phyloP scores from a whole-genome alignment of 2,113 vertebrate species.

The Propithecus coquereli region DNA sequence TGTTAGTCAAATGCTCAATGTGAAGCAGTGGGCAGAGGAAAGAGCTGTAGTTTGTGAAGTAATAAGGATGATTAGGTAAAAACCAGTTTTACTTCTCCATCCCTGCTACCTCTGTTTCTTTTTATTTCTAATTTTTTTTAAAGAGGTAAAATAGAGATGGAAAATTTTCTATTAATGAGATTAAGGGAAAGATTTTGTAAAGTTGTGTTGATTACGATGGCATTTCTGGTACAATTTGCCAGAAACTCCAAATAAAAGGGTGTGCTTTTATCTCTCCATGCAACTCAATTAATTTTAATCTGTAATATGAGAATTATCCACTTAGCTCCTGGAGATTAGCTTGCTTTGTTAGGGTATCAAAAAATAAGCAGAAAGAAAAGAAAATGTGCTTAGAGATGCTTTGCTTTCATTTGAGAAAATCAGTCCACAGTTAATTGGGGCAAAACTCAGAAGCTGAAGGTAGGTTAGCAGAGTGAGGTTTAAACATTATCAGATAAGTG shows the following conservation, averaged over 20 bases:
- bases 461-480: background rate
- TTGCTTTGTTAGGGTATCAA: constrained; percentile 51
- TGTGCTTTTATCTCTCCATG: constrained; percentile 73
- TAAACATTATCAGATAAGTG: background rate
- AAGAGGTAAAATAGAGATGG: constrained; percentile 50
- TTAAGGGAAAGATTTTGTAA: constrained; percentile 66
- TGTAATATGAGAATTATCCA: constrained; percentile 64
- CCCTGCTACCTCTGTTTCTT: background rate
- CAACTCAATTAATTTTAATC: constrained; percentile 77
- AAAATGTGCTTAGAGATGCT: constrained; percentile 7
- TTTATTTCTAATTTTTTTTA: constrained; percentile 26
- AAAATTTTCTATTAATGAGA: constrained; percentile 73
- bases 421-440: background rate
- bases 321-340: constrained; percentile 74
- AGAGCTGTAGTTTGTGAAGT: background rate
- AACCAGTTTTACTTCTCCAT: background rate
- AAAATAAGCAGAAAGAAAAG: background rate
- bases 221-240: constrained; percentile 68
- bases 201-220: constrained; percentile 76
- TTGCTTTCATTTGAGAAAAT: background rate
- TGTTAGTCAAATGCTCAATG: constrained; percentile 35
- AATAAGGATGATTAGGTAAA: background rate
- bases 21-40: background rate
- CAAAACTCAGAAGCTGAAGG: background rate
- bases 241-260: constrained; percentile 70